phyloP scores from a whole-genome alignment of 2,888 invertebrate genomes.

The Dasypogon diadema region DNA sequence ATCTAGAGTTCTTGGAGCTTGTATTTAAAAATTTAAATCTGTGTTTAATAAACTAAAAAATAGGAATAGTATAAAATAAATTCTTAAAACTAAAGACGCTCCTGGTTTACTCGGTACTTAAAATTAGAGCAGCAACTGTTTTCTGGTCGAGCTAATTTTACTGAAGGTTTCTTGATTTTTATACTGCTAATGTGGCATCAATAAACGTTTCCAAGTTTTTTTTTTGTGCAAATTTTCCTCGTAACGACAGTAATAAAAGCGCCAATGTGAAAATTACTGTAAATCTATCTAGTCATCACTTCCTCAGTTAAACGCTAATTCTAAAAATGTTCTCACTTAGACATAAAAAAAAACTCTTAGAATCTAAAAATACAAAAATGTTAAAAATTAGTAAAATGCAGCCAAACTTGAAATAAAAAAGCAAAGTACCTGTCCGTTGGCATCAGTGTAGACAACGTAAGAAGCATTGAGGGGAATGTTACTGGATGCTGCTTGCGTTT shows the following conservation, averaged over 20 bases:
- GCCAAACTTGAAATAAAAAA: conserved; percentile 36
- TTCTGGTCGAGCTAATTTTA: too few species aligned
- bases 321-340: background rate
- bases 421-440: conserved; percentile 88
- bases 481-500: conserved; percentile 64
- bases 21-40: too few species aligned
- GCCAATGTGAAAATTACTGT: background rate
- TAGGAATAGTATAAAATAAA: too few species aligned
- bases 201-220: background rate
- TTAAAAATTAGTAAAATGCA: conserved; percentile 27
- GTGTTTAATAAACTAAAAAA: too few species aligned
- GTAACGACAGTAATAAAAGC: background rate
- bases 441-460: conserved; percentile 95
- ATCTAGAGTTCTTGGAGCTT: too few species aligned
- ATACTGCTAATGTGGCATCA: too few species aligned
- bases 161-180: too few species aligned
- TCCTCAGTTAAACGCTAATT: background rate
- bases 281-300: background rate
- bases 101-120: too few species aligned
- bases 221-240: background rate
- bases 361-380: background rate
- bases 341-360: background rate
- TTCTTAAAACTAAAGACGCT: too few species aligned
- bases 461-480: conserved; percentile 90
- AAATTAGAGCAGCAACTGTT: too few species aligned